Evolutionary conservation across 2,113 vertebrate genomes (phyloP).

Genomic region (Neotoma lepida): DNA sequence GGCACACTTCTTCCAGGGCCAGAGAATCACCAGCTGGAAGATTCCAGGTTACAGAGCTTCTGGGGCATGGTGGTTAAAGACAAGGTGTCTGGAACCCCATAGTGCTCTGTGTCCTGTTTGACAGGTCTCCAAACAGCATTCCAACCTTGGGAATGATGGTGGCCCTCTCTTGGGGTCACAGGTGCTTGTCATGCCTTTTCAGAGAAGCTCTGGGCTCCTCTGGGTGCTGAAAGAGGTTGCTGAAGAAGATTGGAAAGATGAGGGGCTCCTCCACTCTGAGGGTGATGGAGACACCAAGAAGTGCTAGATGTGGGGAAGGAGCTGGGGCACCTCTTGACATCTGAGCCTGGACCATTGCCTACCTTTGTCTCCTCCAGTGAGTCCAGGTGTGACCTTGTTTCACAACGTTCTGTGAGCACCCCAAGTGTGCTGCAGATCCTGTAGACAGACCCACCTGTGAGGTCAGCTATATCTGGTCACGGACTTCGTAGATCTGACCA

Average conservation of each 20-base stretch:
- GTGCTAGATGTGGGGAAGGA: not conserved
- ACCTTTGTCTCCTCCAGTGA: rapidly evolving
- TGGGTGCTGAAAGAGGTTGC: not conserved
- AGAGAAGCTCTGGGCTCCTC: not conserved
- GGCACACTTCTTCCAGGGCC: not conserved
- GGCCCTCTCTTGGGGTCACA: not conserved
- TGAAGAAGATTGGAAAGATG: not conserved
- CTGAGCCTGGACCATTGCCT: no score
- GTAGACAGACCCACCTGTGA: not conserved
- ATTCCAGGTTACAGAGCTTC: not conserved
- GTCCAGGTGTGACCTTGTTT: not conserved
- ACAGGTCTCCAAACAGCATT: not conserved
- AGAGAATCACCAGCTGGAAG: not conserved
- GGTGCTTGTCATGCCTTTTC: not conserved
- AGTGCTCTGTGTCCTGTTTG: not conserved
- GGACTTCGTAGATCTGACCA: not conserved
- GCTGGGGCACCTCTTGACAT: not conserved
- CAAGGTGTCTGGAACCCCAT: not conserved
- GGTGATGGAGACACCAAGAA: no score
- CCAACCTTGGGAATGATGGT: not conserved
- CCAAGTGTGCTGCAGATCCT: not conserved
- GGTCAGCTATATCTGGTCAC: rapidly evolving
- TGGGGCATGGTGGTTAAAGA: not conserved
- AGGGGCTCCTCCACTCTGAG: not conserved
- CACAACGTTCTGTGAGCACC: not conserved